These are phyloP conservation scores for Pangasius krempfi DNA, from an alignment of 2,797 vertebrate genomes.

Conservation along the genomic window DNA sequence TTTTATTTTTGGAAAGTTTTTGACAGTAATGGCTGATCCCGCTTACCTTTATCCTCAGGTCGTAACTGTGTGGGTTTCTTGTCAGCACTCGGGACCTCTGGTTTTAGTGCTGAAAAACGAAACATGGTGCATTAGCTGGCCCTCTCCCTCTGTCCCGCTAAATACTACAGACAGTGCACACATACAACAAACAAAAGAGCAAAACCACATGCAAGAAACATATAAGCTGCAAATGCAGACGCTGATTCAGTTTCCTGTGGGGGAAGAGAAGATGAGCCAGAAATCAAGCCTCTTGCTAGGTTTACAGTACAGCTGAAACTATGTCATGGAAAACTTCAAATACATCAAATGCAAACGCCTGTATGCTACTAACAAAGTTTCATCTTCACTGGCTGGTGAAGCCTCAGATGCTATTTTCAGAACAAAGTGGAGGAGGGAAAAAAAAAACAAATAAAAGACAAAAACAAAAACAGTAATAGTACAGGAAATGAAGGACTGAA, in stretches of 20 bases:
- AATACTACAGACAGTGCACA: slow-evolving; percentile 4
- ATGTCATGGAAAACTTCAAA: background rate
- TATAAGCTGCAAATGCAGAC: slow-evolving; percentile 42
- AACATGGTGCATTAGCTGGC: slow-evolving; percentile 62
- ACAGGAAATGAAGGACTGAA: background rate
- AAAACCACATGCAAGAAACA: slow-evolving; percentile 18
- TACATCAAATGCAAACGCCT: background rate
- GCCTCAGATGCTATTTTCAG: background rate
- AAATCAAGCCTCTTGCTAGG: slow-evolving; percentile 54
- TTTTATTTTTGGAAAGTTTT: background rate
- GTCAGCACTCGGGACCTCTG: slow-evolving; percentile 81
- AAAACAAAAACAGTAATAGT: background rate
- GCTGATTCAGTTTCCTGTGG: slow-evolving; percentile 65
- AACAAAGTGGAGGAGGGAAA: background rate
- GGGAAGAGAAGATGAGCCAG: slow-evolving; percentile 47
- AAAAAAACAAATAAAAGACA: too few relatives aligned
- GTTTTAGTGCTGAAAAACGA: slow-evolving; percentile 80
- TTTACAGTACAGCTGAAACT: slow-evolving; percentile 7
- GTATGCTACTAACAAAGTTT: background rate
- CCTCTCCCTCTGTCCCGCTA: background rate
- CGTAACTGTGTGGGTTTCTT: slow-evolving; percentile 78
- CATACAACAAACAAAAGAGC: slow-evolving; percentile 34
- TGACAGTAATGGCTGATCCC: background rate
- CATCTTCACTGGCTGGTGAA: background rate
- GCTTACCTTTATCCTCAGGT: slow-evolving; percentile 86